These are phyloP conservation scores for Drosophila kurseongensis DNA, from an alignment of 1,140 invertebrate genomes.

Conservation along the genomic window DNA sequence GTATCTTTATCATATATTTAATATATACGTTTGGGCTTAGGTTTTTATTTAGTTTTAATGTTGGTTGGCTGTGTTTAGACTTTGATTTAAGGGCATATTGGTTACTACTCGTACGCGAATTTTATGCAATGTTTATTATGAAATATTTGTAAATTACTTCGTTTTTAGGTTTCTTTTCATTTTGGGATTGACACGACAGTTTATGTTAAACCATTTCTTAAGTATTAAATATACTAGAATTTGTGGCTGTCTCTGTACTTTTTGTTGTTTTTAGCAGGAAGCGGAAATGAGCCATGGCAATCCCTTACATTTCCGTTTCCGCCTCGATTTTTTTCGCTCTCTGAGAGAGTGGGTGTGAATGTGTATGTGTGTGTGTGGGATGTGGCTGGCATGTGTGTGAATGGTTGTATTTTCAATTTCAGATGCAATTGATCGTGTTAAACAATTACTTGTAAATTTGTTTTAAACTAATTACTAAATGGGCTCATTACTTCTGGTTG, in stretches of 20 bases:
- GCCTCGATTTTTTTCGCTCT: constrained; percentile 56
- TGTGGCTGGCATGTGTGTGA: constrained; percentile 16
- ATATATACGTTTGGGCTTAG: constrained; percentile 56
- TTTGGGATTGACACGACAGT: constrained; percentile 68
- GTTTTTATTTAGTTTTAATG: constrained; percentile 49
- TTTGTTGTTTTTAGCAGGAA: constrained; percentile 9
- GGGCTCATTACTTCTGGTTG: constrained; percentile 66
- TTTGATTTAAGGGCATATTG: constrained; percentile 79
- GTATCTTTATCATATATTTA: constrained; percentile 47
- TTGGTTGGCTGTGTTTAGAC: constrained; percentile 68
- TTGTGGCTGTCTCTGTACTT: constrained; percentile 52
- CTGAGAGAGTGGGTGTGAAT: constrained; percentile 52
- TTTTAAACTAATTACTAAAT: constrained; percentile 83
- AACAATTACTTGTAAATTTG: constrained; percentile 81
- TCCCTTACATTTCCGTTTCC: constrained; percentile 26
- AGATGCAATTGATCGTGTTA: constrained; percentile 64
- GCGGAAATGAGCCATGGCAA: constrained; percentile 18
- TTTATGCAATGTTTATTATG: constrained; percentile 65
- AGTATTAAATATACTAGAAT: constrained; percentile 68
- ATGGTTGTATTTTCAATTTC: constrained; percentile 28
- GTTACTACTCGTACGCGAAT: constrained; percentile 68
- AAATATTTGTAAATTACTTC: constrained; percentile 72
- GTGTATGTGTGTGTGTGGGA: constrained; percentile 20
- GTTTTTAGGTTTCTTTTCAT: constrained; percentile 30
- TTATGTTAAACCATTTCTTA: constrained; percentile 47